A percentile compares a stretch with the other conserved stretches of the same genome.
These are phyloP conservation scores for Diadophis punctatus DNA, from an alignment of 2,113 vertebrate genomes.

Conservation along the genomic window DNA sequence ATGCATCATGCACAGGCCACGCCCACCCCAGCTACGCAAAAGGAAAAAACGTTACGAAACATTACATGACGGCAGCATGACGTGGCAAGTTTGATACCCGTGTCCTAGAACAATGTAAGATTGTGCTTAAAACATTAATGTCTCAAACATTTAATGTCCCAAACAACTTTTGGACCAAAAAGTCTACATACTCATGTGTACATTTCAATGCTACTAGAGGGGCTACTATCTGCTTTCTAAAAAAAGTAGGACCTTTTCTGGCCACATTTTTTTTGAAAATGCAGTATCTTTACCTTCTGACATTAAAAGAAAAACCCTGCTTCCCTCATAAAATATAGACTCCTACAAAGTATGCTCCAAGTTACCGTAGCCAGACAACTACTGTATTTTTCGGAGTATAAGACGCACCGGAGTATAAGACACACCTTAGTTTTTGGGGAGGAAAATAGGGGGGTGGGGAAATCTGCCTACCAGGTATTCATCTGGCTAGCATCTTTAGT, in stretches of 20 bases:
- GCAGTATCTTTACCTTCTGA: neutral
- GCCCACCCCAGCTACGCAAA: no score
- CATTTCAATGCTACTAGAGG: neutral
- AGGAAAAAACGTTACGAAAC: no score
- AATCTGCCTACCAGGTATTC: no score
- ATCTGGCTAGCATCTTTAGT: no score
- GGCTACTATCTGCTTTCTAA: neutral
- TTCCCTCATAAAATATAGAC: neutral
- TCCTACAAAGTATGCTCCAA: neutral
- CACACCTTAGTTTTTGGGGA: no score
- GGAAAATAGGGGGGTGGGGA: no score
- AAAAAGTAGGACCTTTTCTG: neutral
- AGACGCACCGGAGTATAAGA: no score
- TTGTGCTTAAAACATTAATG: neutral
- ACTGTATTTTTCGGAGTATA: no score
- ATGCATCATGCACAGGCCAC: no score
- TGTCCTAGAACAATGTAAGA: no score
- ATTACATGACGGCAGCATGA: no score
- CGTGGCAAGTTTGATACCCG: no score
- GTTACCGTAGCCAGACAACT: neutral
- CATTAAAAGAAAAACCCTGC: neutral
- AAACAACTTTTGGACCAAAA: neutral
- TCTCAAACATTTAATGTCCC: neutral
- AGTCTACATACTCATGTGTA: neutral
- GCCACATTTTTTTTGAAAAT: neutral